Percentiles rank a stretch among this genome's conserved stretches.
Conservation (phyloP, 2,888 invertebrate genomes). For the Polyploca ridens region DNA sequence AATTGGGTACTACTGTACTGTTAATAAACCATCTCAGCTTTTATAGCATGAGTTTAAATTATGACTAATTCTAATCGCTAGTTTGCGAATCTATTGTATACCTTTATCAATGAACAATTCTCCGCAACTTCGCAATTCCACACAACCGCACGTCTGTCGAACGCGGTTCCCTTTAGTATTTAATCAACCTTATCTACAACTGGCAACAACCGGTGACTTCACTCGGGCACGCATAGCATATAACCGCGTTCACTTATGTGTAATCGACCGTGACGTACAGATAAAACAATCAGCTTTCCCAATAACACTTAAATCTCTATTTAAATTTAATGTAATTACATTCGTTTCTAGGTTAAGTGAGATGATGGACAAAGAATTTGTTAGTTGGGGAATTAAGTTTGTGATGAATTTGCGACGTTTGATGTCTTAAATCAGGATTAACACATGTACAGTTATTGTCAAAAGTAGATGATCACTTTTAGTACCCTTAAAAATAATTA, state of each 20-base stretch:
- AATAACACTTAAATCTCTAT: slow-evolving; percentile 31
- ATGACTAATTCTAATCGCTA: no score
- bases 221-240: slow-evolving; percentile 8
- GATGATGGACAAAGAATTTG: background rate
- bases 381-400: background rate
- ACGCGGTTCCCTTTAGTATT: background rate
- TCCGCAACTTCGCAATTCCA: background rate
- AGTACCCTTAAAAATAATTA: no score
- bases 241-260: slow-evolving; percentile 15
- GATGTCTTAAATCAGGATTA: background rate
- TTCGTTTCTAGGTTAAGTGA: background rate
- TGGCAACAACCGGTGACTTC: background rate
- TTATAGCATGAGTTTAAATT: no score
- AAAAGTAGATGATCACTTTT: no score
- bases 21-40: no score
- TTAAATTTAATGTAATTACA: slow-evolving; percentile 26
- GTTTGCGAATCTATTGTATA: no score
- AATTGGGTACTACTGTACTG: no score
- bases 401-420: background rate
- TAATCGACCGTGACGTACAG: slow-evolving; percentile 30
- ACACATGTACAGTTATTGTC: no score
- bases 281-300: slow-evolving; percentile 39
- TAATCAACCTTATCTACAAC: background rate
- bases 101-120: no score
- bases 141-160: background rate